phyloP scores from a whole-genome alignment of 2,888 invertebrate species.

The Scotopteryx bipunctaria region DNA sequence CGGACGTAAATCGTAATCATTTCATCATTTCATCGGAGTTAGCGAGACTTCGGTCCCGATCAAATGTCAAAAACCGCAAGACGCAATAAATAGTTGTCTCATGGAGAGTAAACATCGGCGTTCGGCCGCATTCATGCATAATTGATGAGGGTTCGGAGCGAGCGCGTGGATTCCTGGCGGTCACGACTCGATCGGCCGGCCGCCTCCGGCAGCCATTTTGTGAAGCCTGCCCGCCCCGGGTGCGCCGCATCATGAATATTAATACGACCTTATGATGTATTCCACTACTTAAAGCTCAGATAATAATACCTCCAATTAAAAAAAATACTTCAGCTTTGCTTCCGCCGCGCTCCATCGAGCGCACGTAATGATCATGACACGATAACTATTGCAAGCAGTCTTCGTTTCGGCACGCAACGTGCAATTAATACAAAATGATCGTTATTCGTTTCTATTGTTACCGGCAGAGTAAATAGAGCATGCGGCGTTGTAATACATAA shows the following conservation, averaged over 20 bases:
- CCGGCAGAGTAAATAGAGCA: conserved; percentile 74
- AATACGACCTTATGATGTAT: conserved; percentile 66
- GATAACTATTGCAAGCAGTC: conserved; percentile 60
- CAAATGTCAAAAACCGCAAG: conserved; percentile 80
- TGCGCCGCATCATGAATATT: conserved; percentile 70
- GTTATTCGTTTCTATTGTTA: conserved; percentile 78
- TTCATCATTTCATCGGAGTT: conserved; percentile 59
- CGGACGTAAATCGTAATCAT: conserved; percentile 54
- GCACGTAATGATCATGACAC: conserved; percentile 63
- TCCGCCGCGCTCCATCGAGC: conserved; percentile 58
- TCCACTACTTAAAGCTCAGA: conserved; percentile 45
- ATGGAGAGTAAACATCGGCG: conserved; percentile 79
- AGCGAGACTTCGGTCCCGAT: conserved; percentile 59
- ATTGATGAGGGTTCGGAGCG: conserved; percentile 78
- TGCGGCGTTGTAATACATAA: conserved; percentile 70
- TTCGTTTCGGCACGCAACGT: conserved; percentile 60
- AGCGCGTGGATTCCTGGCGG: conserved; percentile 79
- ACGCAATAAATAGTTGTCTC: conserved; percentile 80
- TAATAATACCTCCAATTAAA: conserved; percentile 52
- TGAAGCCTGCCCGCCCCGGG: conserved; percentile 70
- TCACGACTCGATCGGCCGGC: conserved; percentile 71
- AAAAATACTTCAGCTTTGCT: conserved; percentile 50
- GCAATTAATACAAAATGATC: conserved; percentile 72
- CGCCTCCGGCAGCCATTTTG: conserved; percentile 80
- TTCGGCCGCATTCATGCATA: conserved; percentile 81